Evolutionary conservation across 2,797 vertebrate species (phyloP).

Genomic region (Trachops cirrhosus): DNA sequence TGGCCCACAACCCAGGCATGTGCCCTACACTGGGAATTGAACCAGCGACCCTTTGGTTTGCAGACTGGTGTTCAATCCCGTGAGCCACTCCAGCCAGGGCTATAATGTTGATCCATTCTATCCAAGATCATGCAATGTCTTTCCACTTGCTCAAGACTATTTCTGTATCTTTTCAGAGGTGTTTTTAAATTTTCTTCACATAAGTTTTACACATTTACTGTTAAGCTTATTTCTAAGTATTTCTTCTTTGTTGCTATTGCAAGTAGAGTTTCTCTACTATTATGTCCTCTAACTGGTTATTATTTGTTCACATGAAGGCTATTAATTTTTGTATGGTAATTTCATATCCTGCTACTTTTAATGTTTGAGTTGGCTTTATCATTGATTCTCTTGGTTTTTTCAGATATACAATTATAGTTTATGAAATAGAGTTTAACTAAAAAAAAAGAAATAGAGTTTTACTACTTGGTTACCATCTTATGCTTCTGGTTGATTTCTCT

Average conservation of each 20-base stretch:
- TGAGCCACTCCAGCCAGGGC: too few species aligned
- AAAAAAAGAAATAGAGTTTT: background rate
- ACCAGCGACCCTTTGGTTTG: too few species aligned
- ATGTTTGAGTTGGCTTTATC: background rate
- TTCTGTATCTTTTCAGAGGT: constrained; percentile 10
- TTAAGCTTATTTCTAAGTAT: background rate
- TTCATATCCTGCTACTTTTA: background rate
- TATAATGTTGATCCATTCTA: background rate
- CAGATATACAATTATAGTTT: background rate
- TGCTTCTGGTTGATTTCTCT: background rate
- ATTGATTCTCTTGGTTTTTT: background rate
- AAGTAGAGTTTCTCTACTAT: background rate
- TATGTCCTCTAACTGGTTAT: background rate
- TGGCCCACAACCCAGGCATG: too few species aligned
- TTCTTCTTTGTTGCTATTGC: background rate
- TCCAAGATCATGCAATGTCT: background rate
- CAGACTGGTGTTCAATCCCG: too few species aligned
- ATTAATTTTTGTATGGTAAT: background rate
- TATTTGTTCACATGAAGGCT: background rate
- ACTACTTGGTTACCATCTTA: background rate
- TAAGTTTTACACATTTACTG: background rate
- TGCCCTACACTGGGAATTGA: too few species aligned
- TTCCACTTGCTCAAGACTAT: background rate
- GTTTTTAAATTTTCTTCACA: background rate
- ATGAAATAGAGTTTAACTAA: background rate